Percentiles rank a stretch among this genome's conserved stretches.
These are phyloP conservation scores for Chrysolina oricalcia DNA, from an alignment of 2,888 invertebrate genomes.

Conservation along the genomic window DNA sequence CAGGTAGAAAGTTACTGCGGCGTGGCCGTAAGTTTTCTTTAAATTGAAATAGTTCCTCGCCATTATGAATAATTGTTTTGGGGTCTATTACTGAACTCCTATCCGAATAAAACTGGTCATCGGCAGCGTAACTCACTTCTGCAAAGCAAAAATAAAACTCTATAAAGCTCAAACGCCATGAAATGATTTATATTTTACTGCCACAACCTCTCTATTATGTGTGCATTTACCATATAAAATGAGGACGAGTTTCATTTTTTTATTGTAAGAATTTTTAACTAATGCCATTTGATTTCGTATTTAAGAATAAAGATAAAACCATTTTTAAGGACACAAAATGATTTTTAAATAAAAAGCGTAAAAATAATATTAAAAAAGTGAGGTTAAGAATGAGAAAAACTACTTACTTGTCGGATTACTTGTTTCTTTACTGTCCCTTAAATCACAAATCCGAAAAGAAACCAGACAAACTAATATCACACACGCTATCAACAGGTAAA, in stretches of 20 bases:
- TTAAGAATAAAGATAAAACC: background rate
- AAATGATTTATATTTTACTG: slow-evolving; percentile 5
- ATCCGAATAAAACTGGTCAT: slow-evolving; percentile 22
- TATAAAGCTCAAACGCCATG: too few species aligned
- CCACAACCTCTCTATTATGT: too few species aligned
- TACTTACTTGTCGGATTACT: slow-evolving; percentile 25
- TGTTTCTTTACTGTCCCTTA: slow-evolving; percentile 25
- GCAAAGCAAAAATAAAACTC: slow-evolving; percentile 27
- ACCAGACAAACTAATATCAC: slow-evolving; percentile 16
- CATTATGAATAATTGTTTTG: slow-evolving; percentile 27
- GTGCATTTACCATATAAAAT: slow-evolving; percentile 11
- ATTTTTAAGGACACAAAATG: background rate
- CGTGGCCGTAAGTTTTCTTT: slow-evolving; percentile 26
- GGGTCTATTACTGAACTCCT: slow-evolving; percentile 27
- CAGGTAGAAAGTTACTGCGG: slow-evolving; percentile 29
- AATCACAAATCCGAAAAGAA: slow-evolving; percentile 27
- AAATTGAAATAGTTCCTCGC: slow-evolving; percentile 28
- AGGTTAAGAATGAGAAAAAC: slow-evolving; percentile 29
- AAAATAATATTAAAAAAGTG: slow-evolving; percentile 26
- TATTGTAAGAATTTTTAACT: too few species aligned
- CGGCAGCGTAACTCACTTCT: slow-evolving; percentile 25
- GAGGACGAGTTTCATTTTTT: too few species aligned
- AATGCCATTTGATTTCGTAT: background rate
- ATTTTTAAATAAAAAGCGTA: slow-evolving; percentile 16
- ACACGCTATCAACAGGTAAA: slow-evolving; percentile 26